phyloP scores from a whole-genome alignment of 2,888 invertebrate genomes.

The Orthonevra nobilis region DNA sequence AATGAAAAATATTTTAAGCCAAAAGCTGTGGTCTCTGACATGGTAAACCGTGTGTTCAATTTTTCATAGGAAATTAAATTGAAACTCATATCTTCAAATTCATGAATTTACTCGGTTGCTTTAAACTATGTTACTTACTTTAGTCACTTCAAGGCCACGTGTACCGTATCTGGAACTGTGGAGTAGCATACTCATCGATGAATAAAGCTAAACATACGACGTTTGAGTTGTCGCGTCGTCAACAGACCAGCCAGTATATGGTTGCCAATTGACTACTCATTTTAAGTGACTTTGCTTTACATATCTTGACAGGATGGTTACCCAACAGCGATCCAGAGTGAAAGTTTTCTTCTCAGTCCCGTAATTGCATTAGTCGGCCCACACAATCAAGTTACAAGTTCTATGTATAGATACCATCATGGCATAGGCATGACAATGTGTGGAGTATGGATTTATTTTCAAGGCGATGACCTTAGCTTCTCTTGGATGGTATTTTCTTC shows the following conservation, averaged over 20 bases:
- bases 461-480: conserved; percentile 39
- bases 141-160: conserved; percentile 28
- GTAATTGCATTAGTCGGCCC: conserved; percentile 41
- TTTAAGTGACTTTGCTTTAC: conserved; percentile 14
- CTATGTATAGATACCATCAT: background rate
- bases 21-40: background rate
- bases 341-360: conserved; percentile 39
- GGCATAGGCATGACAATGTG: background rate
- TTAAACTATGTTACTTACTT: background rate
- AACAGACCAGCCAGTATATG: conserved; percentile 28
- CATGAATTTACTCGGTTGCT: too few relatives aligned
- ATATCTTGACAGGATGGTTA: conserved; percentile 22
- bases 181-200: background rate
- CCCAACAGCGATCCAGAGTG: conserved; percentile 13
- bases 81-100: background rate
- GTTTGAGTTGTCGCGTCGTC: background rate
- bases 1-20: conserved; percentile 24
- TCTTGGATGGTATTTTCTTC: background rate
- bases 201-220: background rate
- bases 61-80: conserved; percentile 10
- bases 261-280: conserved; percentile 27
- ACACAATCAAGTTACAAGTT: conserved; percentile 43
- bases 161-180: too few relatives aligned
- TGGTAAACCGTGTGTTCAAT: background rate
- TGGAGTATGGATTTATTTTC: conserved; percentile 22